phyloP scores from a whole-genome alignment of 2,797 vertebrate species.

The Toxotes lorentzi region DNA sequence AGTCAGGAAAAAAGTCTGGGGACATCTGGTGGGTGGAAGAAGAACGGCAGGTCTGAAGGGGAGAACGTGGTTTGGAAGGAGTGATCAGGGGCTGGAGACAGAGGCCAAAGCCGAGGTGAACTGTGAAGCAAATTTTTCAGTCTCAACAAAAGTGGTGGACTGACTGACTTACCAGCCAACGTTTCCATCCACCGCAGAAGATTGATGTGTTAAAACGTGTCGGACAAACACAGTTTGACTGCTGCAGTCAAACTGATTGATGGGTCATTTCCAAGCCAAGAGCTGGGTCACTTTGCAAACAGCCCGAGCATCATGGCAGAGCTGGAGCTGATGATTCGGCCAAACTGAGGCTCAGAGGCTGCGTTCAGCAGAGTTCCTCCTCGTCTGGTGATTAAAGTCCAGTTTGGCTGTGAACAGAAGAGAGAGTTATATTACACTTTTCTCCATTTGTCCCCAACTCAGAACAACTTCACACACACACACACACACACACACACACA shows the following conservation, averaged over 20 bases:
- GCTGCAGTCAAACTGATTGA: constrained; percentile 28
- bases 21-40: no score
- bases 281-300: constrained; percentile 35
- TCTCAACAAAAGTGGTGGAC: no score
- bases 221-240: not conserved
- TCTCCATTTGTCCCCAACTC: constrained; percentile 23
- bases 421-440: constrained; percentile 39
- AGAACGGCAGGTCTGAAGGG: no score
- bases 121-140: no score
- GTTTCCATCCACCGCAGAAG: no score
- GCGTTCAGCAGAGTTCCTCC: constrained; percentile 11
- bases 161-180: no score
- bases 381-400: constrained; percentile 6
- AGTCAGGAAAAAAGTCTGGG: no score
- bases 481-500: no score
- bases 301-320: constrained; percentile 10
- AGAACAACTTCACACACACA: not conserved
- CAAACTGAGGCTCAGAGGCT: not conserved
- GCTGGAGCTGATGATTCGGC: not conserved
- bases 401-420: constrained; percentile 9
- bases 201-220: not conserved
- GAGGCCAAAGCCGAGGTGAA: no score
- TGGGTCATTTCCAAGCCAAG: constrained; percentile 25
- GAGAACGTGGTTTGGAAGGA: no score
- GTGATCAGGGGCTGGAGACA: no score